A percentile compares a stretch with the other conserved stretches of the same genome.
Evolutionary conservation across 2,113 vertebrate genomes (phyloP).

Genomic region (Antigone vipio): DNA sequence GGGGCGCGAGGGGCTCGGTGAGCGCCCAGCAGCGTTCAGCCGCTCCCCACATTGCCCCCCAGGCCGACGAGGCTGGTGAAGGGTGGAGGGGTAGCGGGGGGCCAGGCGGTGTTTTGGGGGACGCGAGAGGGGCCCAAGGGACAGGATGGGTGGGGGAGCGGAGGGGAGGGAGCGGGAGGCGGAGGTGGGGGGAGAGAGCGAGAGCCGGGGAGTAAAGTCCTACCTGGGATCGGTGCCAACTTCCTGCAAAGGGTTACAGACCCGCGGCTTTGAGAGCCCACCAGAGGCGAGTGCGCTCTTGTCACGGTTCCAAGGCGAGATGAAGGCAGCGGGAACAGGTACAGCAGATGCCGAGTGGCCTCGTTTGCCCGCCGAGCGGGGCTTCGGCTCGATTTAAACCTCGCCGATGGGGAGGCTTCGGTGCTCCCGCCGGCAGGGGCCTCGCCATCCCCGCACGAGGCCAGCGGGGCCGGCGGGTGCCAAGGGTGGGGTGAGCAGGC

Average conservation of each 20-base stretch:
- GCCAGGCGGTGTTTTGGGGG: not conserved
- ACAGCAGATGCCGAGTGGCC: slow-evolving; percentile 65
- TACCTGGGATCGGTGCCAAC: slow-evolving; percentile 74
- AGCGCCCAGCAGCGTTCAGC: not conserved
- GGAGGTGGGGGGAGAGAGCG: slow-evolving; percentile 34
- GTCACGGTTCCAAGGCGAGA: slow-evolving; percentile 69
- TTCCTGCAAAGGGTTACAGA: slow-evolving; percentile 72
- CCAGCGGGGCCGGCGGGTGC: not conserved
- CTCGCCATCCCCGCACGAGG: slow-evolving; percentile 6
- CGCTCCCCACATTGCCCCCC: not conserved
- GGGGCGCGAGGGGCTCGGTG: slow-evolving; percentile 5
- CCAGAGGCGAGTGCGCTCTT: slow-evolving; percentile 68
- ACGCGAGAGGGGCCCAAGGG: slow-evolving; percentile 26
- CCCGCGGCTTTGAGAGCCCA: slow-evolving; percentile 68
- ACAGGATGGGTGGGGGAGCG: slow-evolving; percentile 51
- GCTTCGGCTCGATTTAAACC: slow-evolving; percentile 35
- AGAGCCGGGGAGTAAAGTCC: slow-evolving; percentile 68
- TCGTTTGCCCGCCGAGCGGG: slow-evolving; percentile 45
- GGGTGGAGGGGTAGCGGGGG: not conserved
- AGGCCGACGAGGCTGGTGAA: not conserved
- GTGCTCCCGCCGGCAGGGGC: not conserved
- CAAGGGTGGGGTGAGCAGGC: slow-evolving; percentile 11
- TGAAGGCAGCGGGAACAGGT: slow-evolving; percentile 70
- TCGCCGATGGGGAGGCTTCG: slow-evolving; percentile 6
- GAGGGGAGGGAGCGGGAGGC: slow-evolving; percentile 44